Base-by-base conservation (phyloP, 2,888 invertebrate species). In the Epirrita christyi region DNA sequence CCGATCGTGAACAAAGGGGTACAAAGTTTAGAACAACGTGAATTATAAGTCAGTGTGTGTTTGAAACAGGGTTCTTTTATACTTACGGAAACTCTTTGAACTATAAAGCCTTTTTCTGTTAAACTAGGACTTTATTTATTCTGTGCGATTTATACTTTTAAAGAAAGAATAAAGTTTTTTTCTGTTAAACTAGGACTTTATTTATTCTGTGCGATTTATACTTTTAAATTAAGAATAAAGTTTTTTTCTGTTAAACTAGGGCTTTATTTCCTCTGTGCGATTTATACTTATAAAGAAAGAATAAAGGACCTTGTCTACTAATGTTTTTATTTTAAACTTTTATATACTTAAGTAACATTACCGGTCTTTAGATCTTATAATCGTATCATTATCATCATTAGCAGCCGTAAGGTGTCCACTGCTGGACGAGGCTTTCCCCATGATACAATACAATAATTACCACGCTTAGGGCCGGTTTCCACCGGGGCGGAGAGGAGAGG, bases 1-100 rank as follows among this genome's bases (percentile, higher is more conserved):
- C 37, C 37, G 47, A 11, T 27, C 11, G 34, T 14, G 40, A 40
- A 47, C 47, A 47, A n/a, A 37, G 37, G 37, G 37, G 47, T 46
- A n/a, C n/a, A n/a, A 13, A 37, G 36, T 5, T 37, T 21, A 2
- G 21, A 44, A 29, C 14, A 44, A 44, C 29, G 14, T 29, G 44
- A 14, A 44, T 13, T 44, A 15, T n/a, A 40, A 37, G 36, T 37
- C 36, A n/a, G 27, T 10, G 37, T 37, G 47, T 28, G 36, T 15
- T 21, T 28, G 2, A 47, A 37, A 27, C n/a, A 27, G 15, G 36
- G 10, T 6, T 37, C 37, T 37, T 37, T 40, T 15, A 9, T 14
- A n/a, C n/a, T n/a, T n/a, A 15, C 2, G 40, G 40, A 14, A 40
- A 40, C 40, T 40, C 40, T 15, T 15, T 40, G 40, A 40, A 15